phyloP scores from a whole-genome alignment of 2,888 invertebrate species.

The Phaedon cochleariae region DNA sequence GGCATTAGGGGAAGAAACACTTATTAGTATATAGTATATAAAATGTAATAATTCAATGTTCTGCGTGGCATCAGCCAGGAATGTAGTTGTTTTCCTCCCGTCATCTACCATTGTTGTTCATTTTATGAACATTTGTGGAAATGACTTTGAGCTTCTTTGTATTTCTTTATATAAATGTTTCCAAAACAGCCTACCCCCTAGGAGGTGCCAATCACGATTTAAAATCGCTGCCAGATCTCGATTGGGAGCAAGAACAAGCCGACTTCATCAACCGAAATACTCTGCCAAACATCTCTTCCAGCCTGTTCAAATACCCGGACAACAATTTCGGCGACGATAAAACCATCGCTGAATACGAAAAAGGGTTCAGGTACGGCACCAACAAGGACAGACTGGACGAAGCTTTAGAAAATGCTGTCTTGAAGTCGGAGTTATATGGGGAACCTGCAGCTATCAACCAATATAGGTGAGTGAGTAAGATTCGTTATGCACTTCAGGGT shows the following conservation, averaged over 20 bases:
- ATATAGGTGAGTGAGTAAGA: slow-evolving; percentile 49
- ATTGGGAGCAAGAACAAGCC: slow-evolving; percentile 48
- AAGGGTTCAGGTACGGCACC: slow-evolving; percentile 58
- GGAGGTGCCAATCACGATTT: slow-evolving; percentile 44
- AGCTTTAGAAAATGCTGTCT: slow-evolving; percentile 68
- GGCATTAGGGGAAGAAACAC: too few relatives aligned
- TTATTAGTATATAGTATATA: too few relatives aligned
- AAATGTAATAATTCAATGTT: too few relatives aligned
- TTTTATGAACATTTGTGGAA: too few relatives aligned
- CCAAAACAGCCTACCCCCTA: slow-evolving; percentile 20
- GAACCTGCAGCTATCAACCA: slow-evolving; percentile 67
- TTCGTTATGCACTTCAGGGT: too few relatives aligned
- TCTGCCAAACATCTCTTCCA: slow-evolving; percentile 49
- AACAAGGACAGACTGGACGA: slow-evolving; percentile 59
- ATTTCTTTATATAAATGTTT: too few relatives aligned
- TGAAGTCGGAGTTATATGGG: slow-evolving; percentile 70
- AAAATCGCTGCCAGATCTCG: slow-evolving; percentile 46
- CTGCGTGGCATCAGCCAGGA: too few relatives aligned
- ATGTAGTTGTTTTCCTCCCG: too few relatives aligned
- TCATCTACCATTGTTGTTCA: too few relatives aligned
- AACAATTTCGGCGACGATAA: slow-evolving; percentile 57
- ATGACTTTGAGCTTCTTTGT: too few relatives aligned
- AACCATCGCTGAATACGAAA: slow-evolving; percentile 58
- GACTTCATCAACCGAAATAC: slow-evolving; percentile 36
- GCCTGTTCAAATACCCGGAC: slow-evolving; percentile 52